Conservation (phyloP, 2,797 vertebrate species). For the Astyanax mexicanus region DNA sequence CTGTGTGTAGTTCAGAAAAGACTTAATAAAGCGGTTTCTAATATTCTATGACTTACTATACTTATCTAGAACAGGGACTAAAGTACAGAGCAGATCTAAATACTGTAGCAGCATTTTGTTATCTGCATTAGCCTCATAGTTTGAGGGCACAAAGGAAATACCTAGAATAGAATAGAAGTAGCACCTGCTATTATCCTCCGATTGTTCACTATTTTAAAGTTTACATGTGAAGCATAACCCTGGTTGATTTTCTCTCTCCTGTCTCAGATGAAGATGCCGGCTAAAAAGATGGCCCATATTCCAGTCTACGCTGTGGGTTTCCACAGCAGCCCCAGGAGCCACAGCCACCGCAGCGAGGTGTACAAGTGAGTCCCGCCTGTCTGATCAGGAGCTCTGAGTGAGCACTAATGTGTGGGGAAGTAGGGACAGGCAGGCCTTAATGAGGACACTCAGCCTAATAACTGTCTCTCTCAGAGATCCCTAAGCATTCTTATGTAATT, state of each 20-base stretch:
- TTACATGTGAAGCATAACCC: background rate
- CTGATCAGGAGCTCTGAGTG: background rate
- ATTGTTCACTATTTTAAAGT: background rate
- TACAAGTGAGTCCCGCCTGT: conserved; percentile 85
- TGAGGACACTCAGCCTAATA: conserved; percentile 9
- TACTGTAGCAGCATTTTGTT: no score
- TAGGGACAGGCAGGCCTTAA: background rate
- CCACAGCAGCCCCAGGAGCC: conserved; percentile 80
- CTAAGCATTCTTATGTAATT: conserved; percentile 28
- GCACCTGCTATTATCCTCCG: no score
- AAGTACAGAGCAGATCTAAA: no score
- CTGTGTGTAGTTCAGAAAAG: no score
- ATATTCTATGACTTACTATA: no score
- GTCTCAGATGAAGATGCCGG: conserved; percentile 94
- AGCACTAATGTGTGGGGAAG: background rate
- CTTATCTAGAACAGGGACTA: no score
- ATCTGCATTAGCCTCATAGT: no score
- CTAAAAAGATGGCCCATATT: conserved; percentile 95
- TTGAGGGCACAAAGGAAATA: no score
- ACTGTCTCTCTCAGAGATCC: conserved; percentile 21
- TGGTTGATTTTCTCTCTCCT: background rate
- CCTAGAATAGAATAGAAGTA: no score
- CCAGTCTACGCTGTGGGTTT: conserved; percentile 94
- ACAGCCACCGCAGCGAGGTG: conserved; percentile 79
- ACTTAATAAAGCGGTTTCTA: no score